These are phyloP conservation scores for Heloderma charlesbogerti DNA, from an alignment of 2,113 vertebrate species.

Conservation along the genomic window DNA sequence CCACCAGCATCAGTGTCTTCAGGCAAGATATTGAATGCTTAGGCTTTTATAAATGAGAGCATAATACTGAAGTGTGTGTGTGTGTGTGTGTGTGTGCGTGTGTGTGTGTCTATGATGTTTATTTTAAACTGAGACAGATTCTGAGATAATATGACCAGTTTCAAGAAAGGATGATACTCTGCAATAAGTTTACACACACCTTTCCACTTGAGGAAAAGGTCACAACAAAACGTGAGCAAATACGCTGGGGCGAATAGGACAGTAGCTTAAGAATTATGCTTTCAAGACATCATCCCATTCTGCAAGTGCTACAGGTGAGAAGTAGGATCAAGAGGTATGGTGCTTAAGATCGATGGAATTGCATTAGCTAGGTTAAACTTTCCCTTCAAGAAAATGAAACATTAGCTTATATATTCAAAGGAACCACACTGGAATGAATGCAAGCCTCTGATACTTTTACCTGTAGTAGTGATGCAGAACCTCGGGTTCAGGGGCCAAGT, in stretches of 20 bases:
- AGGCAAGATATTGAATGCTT: slow-evolving; percentile 67
- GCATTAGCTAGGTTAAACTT: neutral
- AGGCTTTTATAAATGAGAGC: slow-evolving; percentile 6
- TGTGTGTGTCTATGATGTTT: neutral
- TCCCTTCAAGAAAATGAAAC: neutral
- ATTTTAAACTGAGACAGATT: neutral
- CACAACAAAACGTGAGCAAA: neutral
- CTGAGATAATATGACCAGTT: neutral
- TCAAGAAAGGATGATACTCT: neutral
- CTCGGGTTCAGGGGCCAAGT: no score
- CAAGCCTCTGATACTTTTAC: neutral
- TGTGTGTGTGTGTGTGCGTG: no score
- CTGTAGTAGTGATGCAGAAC: no score
- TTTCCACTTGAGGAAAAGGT: neutral
- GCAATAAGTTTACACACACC: rapidly evolving
- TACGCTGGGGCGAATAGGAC: neutral
- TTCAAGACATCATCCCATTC: neutral
- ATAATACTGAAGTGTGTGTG: neutral
- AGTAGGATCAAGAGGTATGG: neutral
- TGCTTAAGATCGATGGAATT: neutral
- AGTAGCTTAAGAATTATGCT: neutral
- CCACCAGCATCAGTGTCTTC: slow-evolving; percentile 22
- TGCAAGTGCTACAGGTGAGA: neutral
- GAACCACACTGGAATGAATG: neutral
- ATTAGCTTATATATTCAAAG: neutral